Evolutionary conservation across 2,888 invertebrate species (phyloP), one percentile per base, ranked within the genome.

Genomic region (Pseudoips prasinana): DNA sequence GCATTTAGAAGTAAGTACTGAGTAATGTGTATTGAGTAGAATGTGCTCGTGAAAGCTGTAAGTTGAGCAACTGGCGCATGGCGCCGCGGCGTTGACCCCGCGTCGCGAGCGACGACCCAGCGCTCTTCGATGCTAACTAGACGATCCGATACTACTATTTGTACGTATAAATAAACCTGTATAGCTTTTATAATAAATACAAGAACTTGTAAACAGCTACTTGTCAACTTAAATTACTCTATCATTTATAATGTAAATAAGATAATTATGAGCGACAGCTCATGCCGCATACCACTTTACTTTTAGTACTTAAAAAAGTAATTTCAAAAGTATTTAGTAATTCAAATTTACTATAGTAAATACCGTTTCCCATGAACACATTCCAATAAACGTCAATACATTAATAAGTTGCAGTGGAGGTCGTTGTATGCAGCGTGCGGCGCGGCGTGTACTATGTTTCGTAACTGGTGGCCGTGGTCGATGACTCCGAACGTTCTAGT

Each of bases 401-500:
- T 10, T 7, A 24, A 9, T 24, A 44, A 56, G 63, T 56, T 64
- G 61, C 58, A 58, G 60, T 58, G 63, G 64, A 65, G 65, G 73
- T 66, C 49, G 42, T 40, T 36, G 64, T 67, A 64, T 64, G 59
- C n/a, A 20, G 33, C 30, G 46, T 35, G 39, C 58, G 64, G 61
- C 61, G 58, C 56, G 64, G 61, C 58, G 59, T 58, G 58, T 38
- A 10, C 24, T 34, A 64, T 63, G 73, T 86, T 85, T 85, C 86
- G 85, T 86, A 86, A 88, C 48, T 39, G 25, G 76, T 73, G 68
- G 61, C 73, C 73, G 81, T 87, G 87, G 88, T 87, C 88, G 88
- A 87, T 87, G 88, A 87, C 87, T 82, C 73, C 81, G 84, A 87
- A 87, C 77, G 80, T 86, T 86, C 85, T 78, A 83, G 86, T 75